Percentiles rank a stretch among this genome's conserved stretches.
These are phyloP conservation scores for Hyphantria cunea DNA, from an alignment of 1,140 invertebrate genomes.

Conservation along the genomic window DNA sequence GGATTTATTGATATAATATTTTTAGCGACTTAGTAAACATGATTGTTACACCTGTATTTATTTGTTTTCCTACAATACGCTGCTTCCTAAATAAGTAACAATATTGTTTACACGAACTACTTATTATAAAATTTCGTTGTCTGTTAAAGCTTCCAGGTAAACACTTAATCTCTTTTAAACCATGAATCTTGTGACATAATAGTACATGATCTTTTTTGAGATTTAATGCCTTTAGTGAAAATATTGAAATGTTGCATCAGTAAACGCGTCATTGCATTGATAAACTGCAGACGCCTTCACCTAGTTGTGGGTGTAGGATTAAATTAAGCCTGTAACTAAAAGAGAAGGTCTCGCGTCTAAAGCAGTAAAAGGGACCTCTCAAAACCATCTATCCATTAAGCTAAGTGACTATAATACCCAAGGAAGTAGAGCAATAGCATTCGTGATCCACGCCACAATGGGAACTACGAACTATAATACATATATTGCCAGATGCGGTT, in stretches of 20 bases:
- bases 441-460: slow-evolving; percentile 49
- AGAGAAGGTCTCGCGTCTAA: slow-evolving; percentile 26
- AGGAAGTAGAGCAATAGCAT: slow-evolving; percentile 36
- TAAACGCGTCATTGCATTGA: slow-evolving; percentile 25
- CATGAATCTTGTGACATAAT: background rate
- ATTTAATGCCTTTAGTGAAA: slow-evolving; percentile 1
- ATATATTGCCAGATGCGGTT: slow-evolving; percentile 43
- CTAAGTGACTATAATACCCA: slow-evolving; percentile 26
- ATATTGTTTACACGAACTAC: no score
- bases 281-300: slow-evolving; percentile 25
- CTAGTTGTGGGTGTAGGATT: slow-evolving; percentile 29
- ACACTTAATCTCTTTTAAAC: no score
- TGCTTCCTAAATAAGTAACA: no score
- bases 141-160: no score
- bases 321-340: slow-evolving; percentile 20
- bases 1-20: no score
- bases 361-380: slow-evolving; percentile 25
- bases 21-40: no score
- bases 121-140: no score
- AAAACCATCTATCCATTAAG: slow-evolving; percentile 18
- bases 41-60: no score
- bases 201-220: background rate
- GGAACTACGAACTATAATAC: slow-evolving; percentile 21
- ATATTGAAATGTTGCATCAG: slow-evolving; percentile 21
- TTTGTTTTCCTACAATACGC: no score